phyloP scores from a whole-genome alignment of 2,888 invertebrate genomes.

The Trissoscelio sp. region DNA sequence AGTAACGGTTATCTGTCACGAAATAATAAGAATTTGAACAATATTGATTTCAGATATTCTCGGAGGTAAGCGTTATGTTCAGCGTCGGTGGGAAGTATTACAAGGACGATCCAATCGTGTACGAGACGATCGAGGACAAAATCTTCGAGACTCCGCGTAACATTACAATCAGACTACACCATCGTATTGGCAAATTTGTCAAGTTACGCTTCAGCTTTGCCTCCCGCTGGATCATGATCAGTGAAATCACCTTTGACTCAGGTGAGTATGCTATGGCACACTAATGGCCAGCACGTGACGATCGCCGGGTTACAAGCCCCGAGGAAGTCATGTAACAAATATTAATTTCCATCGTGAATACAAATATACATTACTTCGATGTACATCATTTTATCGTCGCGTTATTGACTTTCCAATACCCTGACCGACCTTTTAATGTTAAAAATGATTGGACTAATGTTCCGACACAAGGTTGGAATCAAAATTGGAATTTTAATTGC shows the following conservation, averaged over 20 bases:
- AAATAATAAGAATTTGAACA: constrained; percentile 28
- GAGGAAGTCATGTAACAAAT: constrained; percentile 21
- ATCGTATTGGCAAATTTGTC: constrained; percentile 92
- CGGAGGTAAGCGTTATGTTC: constrained; percentile 91
- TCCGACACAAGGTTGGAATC: too few species aligned
- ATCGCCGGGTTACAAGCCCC: not conserved
- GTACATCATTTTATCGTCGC: not conserved
- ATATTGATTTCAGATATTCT: constrained; percentile 87
- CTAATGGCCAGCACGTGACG: constrained; percentile 45
- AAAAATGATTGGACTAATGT: not conserved
- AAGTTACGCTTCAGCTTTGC: constrained; percentile 91
- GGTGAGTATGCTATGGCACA: constrained; percentile 83
- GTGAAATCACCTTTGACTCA: constrained; percentile 94
- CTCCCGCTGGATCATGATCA: constrained; percentile 94
- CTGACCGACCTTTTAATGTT: not conserved
- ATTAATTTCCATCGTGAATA: constrained; percentile 30
- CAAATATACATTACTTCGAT: constrained; percentile 15
- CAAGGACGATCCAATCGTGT: constrained; percentile 90
- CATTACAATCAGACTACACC: constrained; percentile 91
- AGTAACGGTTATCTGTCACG: constrained; percentile 20
- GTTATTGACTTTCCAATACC: constrained; percentile 17
- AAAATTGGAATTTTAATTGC: constrained; percentile 32
- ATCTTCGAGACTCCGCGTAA: constrained; percentile 92
- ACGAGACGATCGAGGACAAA: constrained; percentile 89
- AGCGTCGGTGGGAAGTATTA: constrained; percentile 92